These are phyloP conservation scores for Cerastis leucographa DNA, from an alignment of 2,888 invertebrate species.

Conservation along the genomic window DNA sequence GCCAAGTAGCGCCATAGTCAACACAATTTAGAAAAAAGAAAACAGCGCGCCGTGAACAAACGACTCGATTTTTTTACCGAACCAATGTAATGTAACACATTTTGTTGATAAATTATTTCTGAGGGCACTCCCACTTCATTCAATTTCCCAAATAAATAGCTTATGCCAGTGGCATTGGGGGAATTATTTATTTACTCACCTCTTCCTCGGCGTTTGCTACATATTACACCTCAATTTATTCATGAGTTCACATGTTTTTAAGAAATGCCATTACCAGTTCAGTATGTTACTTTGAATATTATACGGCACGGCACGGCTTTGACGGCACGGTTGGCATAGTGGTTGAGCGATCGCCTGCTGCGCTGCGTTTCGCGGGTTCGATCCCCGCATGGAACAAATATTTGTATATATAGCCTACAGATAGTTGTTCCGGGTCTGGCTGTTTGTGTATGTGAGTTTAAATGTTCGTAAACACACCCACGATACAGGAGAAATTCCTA, in stretches of 20 bases:
- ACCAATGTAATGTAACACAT: conserved; percentile 77
- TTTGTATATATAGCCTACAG: too few relatives aligned
- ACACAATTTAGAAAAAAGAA: conserved; percentile 57
- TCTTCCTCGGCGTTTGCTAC: conserved; percentile 69
- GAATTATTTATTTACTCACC: conserved; percentile 72
- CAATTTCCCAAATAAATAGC: conserved; percentile 78
- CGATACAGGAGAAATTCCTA: too few relatives aligned
- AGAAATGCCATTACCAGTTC: conserved; percentile 64
- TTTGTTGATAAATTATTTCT: conserved; percentile 79
- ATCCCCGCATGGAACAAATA: too few relatives aligned
- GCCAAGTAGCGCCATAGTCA: conserved; percentile 21
- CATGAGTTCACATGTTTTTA: conserved; percentile 69
- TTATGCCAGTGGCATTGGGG: conserved; percentile 71
- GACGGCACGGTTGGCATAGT: too few relatives aligned
- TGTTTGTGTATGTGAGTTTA: too few relatives aligned
- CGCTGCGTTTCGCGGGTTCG: too few relatives aligned
- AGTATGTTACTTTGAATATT: background rate
- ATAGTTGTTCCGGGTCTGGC: too few relatives aligned
- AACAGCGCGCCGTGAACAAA: conserved; percentile 66
- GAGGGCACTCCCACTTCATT: conserved; percentile 74
- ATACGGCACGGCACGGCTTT: too few relatives aligned
- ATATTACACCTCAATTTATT: conserved; percentile 72
- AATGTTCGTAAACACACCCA: too few relatives aligned
- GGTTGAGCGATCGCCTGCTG: too few relatives aligned
- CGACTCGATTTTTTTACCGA: conserved; percentile 72